Percentiles rank a stretch among this genome's conserved stretches.
These are phyloP conservation scores for Harpagifer antarcticus DNA, from an alignment of 2,797 vertebrate species.

Conservation along the genomic window DNA sequence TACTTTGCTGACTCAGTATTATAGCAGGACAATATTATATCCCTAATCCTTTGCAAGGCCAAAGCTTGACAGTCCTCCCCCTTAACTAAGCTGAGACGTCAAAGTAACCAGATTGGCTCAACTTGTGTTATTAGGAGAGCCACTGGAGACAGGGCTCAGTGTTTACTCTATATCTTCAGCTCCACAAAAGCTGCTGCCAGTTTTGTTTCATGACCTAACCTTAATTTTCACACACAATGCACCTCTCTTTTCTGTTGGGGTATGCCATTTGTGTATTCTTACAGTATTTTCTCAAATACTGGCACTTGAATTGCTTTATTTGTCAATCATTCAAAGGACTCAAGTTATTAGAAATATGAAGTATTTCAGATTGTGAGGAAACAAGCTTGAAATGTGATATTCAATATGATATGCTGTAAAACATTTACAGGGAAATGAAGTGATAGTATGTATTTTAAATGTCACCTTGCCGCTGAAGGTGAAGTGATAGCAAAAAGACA, in stretches of 20 bases:
- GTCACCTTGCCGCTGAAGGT: constrained; percentile 83
- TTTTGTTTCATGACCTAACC: constrained; percentile 5
- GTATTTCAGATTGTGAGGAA: constrained; percentile 38
- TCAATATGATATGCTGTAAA: constrained; percentile 44
- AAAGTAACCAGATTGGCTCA: constrained; percentile 38
- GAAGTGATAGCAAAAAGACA: constrained; percentile 75
- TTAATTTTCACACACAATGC: not conserved
- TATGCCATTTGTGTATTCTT: not conserved
- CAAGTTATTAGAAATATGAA: constrained; percentile 39
- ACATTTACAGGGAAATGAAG: constrained; percentile 72
- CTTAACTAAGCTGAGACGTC: constrained; percentile 32
- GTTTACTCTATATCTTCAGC: not conserved
- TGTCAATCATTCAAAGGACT: constrained; percentile 41
- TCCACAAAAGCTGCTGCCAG: not conserved
- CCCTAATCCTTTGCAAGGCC: constrained; percentile 67
- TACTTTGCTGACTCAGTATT: constrained; percentile 69
- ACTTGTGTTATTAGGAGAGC: constrained; percentile 29
- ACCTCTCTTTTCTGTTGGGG: not conserved
- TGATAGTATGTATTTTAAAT: constrained; percentile 79
- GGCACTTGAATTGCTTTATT: constrained; percentile 34
- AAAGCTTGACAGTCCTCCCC: constrained; percentile 43
- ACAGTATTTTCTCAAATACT: no score
- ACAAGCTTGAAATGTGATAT: constrained; percentile 63
- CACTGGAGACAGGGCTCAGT: constrained; percentile 17
- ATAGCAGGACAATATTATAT: constrained; percentile 52